Percentiles rank a stretch among this genome's conserved stretches.
Conservation (phyloP, 2,888 invertebrate species). For the Hirtodrosophila histrioides region DNA sequence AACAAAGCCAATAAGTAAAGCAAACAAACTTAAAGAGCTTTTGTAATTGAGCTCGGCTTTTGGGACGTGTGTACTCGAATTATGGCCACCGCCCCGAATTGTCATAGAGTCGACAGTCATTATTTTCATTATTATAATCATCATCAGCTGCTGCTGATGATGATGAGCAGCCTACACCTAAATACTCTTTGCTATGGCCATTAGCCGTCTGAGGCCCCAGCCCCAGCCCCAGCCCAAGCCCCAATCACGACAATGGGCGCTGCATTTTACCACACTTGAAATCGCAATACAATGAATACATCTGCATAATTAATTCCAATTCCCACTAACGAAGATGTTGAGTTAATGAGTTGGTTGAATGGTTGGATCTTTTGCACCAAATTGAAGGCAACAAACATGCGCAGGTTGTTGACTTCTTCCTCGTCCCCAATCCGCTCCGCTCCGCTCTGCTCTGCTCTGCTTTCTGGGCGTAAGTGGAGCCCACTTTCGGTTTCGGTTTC, state of each 20-base stretch:
- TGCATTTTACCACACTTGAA: conserved; percentile 81
- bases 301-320: conserved; percentile 80
- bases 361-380: conserved; percentile 63
- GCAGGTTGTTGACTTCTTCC: conserved; percentile 76
- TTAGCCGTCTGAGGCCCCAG: conserved; percentile 34
- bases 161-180: conserved; percentile 55
- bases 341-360: conserved; percentile 64
- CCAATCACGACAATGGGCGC: conserved; percentile 59
- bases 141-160: conserved; percentile 13
- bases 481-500: conserved; percentile 55
- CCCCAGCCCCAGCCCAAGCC: conserved; percentile 33
- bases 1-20: conserved; percentile 14
- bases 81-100: conserved; percentile 57
- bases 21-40: conserved; percentile 23
- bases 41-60: conserved; percentile 44
- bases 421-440: too few species aligned
- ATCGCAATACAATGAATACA: conserved; percentile 80
- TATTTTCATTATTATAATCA: conserved; percentile 37
- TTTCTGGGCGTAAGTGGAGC: conserved; percentile 4
- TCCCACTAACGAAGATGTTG: conserved; percentile 76
- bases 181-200: conserved; percentile 23
- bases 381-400: conserved; percentile 74
- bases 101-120: conserved; percentile 39
- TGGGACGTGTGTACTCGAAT: conserved; percentile 32
- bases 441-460: too few species aligned